Evolutionary conservation across 1,140 invertebrate species (phyloP).

Genomic region (Mercenaria mercenaria): DNA sequence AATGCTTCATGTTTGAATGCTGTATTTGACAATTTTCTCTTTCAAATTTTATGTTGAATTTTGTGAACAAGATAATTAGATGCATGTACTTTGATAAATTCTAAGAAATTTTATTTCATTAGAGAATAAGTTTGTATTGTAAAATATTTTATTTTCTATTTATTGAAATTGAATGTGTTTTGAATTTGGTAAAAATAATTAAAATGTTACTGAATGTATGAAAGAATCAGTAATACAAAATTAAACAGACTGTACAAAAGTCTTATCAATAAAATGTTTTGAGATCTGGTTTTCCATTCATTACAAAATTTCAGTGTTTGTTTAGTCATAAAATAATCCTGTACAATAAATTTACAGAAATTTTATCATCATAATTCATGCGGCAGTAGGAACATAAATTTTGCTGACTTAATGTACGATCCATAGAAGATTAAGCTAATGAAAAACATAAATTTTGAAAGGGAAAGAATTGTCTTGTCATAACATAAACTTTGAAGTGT

Average conservation of each 20-base stretch:
- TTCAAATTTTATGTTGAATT: too few relatives aligned
- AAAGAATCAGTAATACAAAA: too few relatives aligned
- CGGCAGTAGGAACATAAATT: background rate
- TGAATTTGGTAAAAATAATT: background rate
- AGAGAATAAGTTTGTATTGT: too few relatives aligned
- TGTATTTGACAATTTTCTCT: background rate
- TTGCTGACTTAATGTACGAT: too few relatives aligned
- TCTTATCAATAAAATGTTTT: too few relatives aligned
- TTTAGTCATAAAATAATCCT: conserved; percentile 15
- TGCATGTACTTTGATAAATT: too few relatives aligned
- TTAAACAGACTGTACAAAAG: too few relatives aligned
- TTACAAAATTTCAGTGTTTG: background rate
- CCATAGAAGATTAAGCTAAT: background rate
- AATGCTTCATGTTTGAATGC: background rate
- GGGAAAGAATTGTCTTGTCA: background rate
- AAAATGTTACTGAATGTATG: background rate
- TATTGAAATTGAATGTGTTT: background rate
- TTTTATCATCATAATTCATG: background rate
- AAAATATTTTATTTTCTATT: too few relatives aligned
- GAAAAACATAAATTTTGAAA: conserved; percentile 3
- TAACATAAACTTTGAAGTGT: conserved; percentile 21
- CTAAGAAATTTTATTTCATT: too few relatives aligned
- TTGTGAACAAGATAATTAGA: too few relatives aligned
- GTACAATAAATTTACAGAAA: background rate
- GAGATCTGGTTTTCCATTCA: background rate